Percentiles rank a stretch among this genome's conserved stretches.
phyloP scores from a whole-genome alignment of 1,140 invertebrate species.

The Drosophila rufa region DNA sequence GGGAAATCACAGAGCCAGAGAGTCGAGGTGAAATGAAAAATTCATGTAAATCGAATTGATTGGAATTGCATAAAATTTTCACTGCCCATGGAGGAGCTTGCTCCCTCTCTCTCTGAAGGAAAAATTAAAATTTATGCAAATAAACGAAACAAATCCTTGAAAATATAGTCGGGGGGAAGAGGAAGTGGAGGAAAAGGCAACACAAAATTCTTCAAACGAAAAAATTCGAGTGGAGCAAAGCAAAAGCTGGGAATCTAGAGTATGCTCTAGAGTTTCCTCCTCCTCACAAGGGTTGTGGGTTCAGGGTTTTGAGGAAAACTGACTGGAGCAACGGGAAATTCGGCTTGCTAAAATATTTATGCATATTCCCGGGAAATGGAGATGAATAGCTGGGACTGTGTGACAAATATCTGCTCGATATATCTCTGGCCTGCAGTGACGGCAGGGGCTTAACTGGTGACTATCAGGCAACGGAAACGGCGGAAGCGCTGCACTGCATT shows the following conservation, averaged over 20 bases:
- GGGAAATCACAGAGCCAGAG: conserved; percentile 20
- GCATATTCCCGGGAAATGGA: conserved; percentile 13
- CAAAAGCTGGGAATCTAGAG: conserved; percentile 54
- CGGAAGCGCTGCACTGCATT: conserved; percentile 71
- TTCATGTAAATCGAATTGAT: conserved; percentile 81
- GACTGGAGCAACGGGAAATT: conserved; percentile 1
- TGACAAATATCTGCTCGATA: conserved; percentile 33
- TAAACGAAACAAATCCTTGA: conserved; percentile 81
- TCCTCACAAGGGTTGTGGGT: not conserved
- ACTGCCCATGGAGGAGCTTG: conserved; percentile 27
- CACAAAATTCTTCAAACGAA: conserved; percentile 50
- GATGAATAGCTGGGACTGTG: conserved; percentile 26
- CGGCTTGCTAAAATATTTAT: conserved; percentile 34
- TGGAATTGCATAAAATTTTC: conserved; percentile 79
- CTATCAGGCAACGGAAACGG: conserved; percentile 52
- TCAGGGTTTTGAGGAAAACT: not conserved
- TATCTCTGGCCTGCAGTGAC: conserved; percentile 1
- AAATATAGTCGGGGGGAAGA: conserved; percentile 37
- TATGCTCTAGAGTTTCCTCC: conserved; percentile 42
- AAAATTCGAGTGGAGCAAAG: conserved; percentile 49
- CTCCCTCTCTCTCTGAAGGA: conserved; percentile 15
- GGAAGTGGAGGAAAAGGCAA: conserved; percentile 43
- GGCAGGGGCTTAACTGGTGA: not conserved
- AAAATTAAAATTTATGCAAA: conserved; percentile 82
- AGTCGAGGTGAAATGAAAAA: conserved; percentile 55